Base-by-base conservation (phyloP, 2,888 invertebrate species). In the Erynnis tages region DNA sequence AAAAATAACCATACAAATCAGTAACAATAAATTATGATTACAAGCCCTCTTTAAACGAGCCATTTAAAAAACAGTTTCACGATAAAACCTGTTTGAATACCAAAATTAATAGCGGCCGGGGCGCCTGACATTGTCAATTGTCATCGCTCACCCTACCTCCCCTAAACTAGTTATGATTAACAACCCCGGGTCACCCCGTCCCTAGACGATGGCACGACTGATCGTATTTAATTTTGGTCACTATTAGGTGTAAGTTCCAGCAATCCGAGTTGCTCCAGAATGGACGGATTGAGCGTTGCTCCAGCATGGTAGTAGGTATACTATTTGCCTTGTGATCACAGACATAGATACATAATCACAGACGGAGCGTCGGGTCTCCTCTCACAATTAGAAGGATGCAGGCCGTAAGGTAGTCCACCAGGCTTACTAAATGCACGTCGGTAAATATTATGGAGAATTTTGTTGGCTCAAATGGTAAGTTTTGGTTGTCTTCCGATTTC, bases 71-170 rank as follows among this genome's bases (percentile, higher is more conserved):
- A 40, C 44, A 48, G 47, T 52, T 49, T 38, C 44, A 17, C 40
- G 48, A 52, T 29, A 47, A 41, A 48, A 57, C 52, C 49, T 55
- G 50, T 35, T 34, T 29, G 43, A 29, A 44, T 29, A 50, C 41
- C 34, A 43, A 44, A 41, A 44, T 50, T 50, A 50, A 43, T 21
- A 49, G 35, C 29, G 21, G 43, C 35, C 29, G 21, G 49, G 41
- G 40, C 35, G 50, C 35, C 50, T 52, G 54, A 57, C 45, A 53
- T 46, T 49, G 53, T 56, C 56, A 55, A 48, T 59, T 59, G 60
- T 60, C 59, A 55, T 48, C 60, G 55, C 54, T 49, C 40, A 41
- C 56, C 48, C 47, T 40, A 17, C 8, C 34, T 43, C 45, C 55
- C 48, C 41, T 50, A 53, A 49, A 50, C 44, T 50, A 34, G 49